phyloP scores from a whole-genome alignment of 1,140 invertebrate genomes.

The Drosophila tristis region DNA sequence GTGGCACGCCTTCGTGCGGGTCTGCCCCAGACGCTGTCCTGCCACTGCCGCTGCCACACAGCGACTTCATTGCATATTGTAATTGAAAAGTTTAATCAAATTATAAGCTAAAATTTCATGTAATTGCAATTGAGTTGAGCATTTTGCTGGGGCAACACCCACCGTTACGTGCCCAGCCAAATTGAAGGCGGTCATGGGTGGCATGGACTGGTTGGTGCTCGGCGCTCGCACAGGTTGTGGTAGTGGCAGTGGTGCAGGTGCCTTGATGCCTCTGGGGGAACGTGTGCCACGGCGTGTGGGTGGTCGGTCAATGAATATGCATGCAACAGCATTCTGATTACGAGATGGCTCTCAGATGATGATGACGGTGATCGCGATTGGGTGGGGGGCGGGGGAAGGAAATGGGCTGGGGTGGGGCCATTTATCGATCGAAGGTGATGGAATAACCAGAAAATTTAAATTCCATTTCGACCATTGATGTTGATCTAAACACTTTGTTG shows the following conservation, averaged over 20 bases:
- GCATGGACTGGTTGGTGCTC: neutral
- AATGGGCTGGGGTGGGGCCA: neutral
- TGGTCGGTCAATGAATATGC: constrained; percentile 77
- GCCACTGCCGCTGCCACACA: neutral
- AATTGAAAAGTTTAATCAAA: constrained; percentile 82
- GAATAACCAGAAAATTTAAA: no score
- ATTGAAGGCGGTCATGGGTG: constrained; percentile 23
- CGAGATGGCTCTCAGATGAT: constrained; percentile 9
- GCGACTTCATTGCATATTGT: constrained; percentile 80
- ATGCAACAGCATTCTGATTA: constrained; percentile 29
- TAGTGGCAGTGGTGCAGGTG: neutral
- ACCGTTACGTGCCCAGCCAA: constrained; percentile 38
- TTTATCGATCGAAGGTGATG: no score
- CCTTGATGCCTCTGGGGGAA: neutral
- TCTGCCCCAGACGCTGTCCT: constrained; percentile 3
- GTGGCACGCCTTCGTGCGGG: constrained; percentile 23
- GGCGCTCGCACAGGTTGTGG: neutral
- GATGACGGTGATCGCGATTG: constrained; percentile 11
- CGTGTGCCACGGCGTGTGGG: constrained; percentile 39
- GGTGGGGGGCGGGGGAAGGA: neutral
- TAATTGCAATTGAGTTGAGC: constrained; percentile 74
- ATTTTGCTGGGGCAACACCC: constrained; percentile 55
- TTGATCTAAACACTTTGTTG: no score
- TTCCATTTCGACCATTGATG: no score
- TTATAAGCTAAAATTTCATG: constrained; percentile 77